Evolutionary conservation across 2,797 vertebrate species (phyloP).

Genomic region (Amphiprion clarkii): DNA sequence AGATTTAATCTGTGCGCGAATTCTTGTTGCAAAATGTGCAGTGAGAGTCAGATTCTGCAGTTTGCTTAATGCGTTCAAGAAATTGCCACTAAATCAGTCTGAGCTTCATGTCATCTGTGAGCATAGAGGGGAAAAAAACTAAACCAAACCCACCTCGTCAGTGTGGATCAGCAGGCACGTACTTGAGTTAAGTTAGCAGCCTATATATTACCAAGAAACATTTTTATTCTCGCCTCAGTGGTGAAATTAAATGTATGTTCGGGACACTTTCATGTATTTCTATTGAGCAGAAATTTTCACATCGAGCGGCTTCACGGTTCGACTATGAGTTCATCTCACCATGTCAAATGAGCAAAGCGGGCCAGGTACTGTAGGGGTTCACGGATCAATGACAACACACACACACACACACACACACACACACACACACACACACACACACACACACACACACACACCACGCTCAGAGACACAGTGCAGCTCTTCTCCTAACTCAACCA

Average conservation of each 20-base stretch:
- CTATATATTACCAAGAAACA: too few species aligned
- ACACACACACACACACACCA: constrained; percentile 28
- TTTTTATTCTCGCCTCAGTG: background rate
- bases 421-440: constrained; percentile 27
- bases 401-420: background rate
- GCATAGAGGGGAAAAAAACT: background rate
- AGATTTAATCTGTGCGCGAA: constrained; percentile 3
- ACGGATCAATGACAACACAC: constrained; percentile 36
- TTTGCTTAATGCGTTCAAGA: constrained; percentile 10
- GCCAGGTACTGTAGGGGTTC: constrained; percentile 16
- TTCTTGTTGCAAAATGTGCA: background rate
- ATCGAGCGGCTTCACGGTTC: constrained; percentile 26
- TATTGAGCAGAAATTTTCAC: constrained; percentile 11
- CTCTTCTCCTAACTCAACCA: constrained; percentile 44
- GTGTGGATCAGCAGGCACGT: constrained; percentile 19
- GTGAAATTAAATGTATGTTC: constrained; percentile 22
- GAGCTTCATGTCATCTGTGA: constrained; percentile 22
- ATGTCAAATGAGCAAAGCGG: constrained; percentile 46
- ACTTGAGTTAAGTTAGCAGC: too few species aligned
- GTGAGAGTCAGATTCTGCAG: constrained; percentile 15
- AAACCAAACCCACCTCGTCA: constrained; percentile 14
- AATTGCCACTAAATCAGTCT: constrained; percentile 20
- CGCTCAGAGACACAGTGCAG: constrained; percentile 41
- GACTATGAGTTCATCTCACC: constrained; percentile 27
- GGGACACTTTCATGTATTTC: constrained; percentile 32